These are phyloP conservation scores for Potamarius usumacintae DNA, from an alignment of 2,113 vertebrate genomes.

Conservation along the genomic window DNA sequence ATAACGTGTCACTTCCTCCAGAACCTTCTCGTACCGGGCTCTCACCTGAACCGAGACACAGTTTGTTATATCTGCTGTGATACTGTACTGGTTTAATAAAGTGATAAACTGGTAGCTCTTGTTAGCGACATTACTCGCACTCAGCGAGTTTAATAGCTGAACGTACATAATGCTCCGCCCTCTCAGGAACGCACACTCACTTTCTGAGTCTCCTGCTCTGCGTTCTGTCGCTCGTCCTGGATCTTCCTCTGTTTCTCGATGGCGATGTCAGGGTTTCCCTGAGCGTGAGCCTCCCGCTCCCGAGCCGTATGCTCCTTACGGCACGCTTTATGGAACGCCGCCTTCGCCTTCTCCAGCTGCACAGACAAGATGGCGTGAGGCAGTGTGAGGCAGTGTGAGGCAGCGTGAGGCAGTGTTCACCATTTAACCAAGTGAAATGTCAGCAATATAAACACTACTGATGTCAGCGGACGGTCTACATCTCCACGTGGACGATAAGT, in stretches of 20 bases:
- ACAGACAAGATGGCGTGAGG: background rate
- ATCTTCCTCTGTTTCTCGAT: conserved; percentile 75
- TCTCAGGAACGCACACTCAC: conserved; percentile 48
- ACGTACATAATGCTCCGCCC: background rate
- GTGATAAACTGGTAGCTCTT: background rate
- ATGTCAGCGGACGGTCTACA: background rate
- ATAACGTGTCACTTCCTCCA: conserved; percentile 80
- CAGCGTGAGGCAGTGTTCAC: background rate
- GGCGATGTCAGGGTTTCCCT: conserved; percentile 73
- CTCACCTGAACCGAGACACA: conserved; percentile 65
- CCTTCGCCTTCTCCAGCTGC: conserved; percentile 76
- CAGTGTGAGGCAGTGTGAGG: background rate
- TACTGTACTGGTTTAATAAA: background rate
- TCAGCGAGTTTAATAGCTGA: too few species aligned
- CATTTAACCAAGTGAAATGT: background rate
- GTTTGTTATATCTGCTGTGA: background rate
- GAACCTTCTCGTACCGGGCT: conserved; percentile 76
- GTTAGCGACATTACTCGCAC: background rate
- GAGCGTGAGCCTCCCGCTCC: conserved; percentile 66
- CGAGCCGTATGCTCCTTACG: conserved; percentile 67
- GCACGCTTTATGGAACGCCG: conserved; percentile 72
- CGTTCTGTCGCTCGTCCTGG: conserved; percentile 68
- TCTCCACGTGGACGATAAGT: background rate
- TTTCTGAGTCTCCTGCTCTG: conserved; percentile 68
- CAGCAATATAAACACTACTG: background rate